Evolutionary conservation across 2,797 vertebrate species (phyloP), one percentile per base, ranked within the genome.

Genomic region (Sebastes trivittatus): DNA sequence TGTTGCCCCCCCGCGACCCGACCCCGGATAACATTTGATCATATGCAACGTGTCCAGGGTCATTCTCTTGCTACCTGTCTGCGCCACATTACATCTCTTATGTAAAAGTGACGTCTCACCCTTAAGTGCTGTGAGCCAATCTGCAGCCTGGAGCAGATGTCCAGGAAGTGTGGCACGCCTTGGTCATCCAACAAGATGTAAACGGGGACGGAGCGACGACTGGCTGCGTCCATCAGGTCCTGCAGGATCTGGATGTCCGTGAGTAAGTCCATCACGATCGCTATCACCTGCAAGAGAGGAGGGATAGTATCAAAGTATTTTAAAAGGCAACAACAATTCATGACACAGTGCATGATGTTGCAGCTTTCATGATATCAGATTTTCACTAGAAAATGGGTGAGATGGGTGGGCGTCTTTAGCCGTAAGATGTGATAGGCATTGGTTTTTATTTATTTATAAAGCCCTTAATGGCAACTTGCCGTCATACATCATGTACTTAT

Each of bases 181-280:
- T 91, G 89, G 30, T 94, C 79, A 3, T 98, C 97, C 77, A 99
- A 80, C 88, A 99, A 89, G 65, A 99, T 96, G 76, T 99, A 99
- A 56, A 98, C 93, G 0, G 97, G 94, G 29, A 99, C 96, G 2
- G 91, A 93, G 55, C 97, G 96, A 30, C 94, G 96, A 2, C 68
- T 94, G 1, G 97, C 96, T 0, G 96, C 97, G 0, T 99, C 97
- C 88, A 98, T 96, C 75, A 99, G 95, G 88, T 99, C 98, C 5
- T 94, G 96, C 83, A 99, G 96, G 91, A 99, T 97, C 55, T 99
- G 97, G 1, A 96, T 78, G 71, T 99, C 98, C 0, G 98, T 98
- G 83, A 99, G 96, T 11, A 97, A 78, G 91, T 99, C 98, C 98
- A 99, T 99, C 81, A 98, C 97, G 59, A 99, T 93, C 1, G 97